Evolutionary conservation across 2,113 vertebrate species (phyloP).

Genomic region (Cygnus buccinator): DNA sequence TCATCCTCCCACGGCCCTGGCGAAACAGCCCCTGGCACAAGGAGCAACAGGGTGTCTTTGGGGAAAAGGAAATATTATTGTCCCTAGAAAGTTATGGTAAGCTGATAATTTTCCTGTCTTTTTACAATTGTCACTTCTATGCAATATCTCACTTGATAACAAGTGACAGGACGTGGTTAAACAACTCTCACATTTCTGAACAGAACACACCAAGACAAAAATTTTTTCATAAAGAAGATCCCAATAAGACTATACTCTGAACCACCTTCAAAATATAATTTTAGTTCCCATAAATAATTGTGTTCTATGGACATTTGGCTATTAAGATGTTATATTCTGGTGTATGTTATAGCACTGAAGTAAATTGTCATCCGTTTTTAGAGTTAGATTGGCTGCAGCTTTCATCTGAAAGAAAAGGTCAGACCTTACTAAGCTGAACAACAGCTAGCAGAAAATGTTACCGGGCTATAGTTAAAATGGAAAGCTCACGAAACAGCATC

Average conservation of each 20-base stretch:
- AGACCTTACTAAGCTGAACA: slow-evolving; percentile 14
- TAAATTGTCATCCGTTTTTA: slow-evolving; percentile 24
- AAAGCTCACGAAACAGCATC: slow-evolving; percentile 1
- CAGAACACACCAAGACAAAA: background rate
- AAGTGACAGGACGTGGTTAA: background rate
- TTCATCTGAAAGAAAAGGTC: slow-evolving; percentile 42
- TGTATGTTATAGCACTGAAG: background rate
- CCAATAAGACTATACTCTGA: background rate
- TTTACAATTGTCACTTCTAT: slow-evolving; percentile 12
- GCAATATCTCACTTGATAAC: background rate
- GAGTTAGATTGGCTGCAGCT: slow-evolving; percentile 24
- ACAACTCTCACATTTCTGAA: background rate
- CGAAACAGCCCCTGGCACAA: background rate
- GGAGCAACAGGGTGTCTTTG: background rate
- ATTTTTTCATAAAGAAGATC: background rate
- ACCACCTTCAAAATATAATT: background rate
- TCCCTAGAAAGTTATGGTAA: slow-evolving; percentile 29
- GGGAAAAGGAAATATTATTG: slow-evolving; percentile 12
- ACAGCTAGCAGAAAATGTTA: background rate
- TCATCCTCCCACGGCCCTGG: background rate
- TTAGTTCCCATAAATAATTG: background rate
- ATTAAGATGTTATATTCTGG: background rate
- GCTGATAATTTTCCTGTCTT: slow-evolving; percentile 35
- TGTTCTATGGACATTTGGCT: background rate
- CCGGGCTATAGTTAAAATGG: background rate